Evolutionary conservation across 2,113 vertebrate species (phyloP), one percentile per base, ranked within the genome.

Genomic region (Muscicapa adusta): DNA sequence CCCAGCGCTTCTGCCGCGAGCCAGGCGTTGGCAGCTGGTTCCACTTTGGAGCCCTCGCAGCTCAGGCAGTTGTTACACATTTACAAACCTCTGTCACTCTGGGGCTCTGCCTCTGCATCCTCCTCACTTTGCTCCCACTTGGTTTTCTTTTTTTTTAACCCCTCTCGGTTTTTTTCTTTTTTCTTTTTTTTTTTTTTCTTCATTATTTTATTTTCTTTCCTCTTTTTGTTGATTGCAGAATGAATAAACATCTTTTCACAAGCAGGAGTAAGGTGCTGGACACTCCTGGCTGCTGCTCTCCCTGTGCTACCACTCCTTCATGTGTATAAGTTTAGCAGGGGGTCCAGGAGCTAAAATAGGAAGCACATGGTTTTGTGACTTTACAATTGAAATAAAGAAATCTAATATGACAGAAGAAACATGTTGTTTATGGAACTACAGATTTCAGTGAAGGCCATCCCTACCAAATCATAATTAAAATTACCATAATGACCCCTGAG

Each of bases 11-110:
- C n/a, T 95, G 91, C 89, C 45, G 79, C 4, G 45, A 71, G 81
- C 84, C 97, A 97, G 94, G 97, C 90, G 28, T 70, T 38, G 95
- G 95, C 98, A 98, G 98, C 98, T 98, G 98, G 92, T 98, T 98
- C 90, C 93, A 98, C 92, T 97, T 98, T 96, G 84, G 96, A 98
- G 97, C 97, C 97, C 97, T 97, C 66, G 78, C 42, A 6, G 97
- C 57, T 53, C 90, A 83, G 68, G 78, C 98, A 96, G 97, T 88
- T 97, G 97, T 97, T 98, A 88, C 9, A 56, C 88, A 56, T 92
- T 83, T 51, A 38, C 88, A 77, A 77, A 89, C 79, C 73, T 60
- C 54, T 36, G 20, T 76, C 65, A 33, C 60, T 53, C 40, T n/a
- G 57, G 36, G 78, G 66, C 90, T 87, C 63, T 53, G 48, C 23